Evolutionary conservation across 2,113 vertebrate species (phyloP), one percentile per base, ranked within the genome.

Genomic region (Conger conger): DNA sequence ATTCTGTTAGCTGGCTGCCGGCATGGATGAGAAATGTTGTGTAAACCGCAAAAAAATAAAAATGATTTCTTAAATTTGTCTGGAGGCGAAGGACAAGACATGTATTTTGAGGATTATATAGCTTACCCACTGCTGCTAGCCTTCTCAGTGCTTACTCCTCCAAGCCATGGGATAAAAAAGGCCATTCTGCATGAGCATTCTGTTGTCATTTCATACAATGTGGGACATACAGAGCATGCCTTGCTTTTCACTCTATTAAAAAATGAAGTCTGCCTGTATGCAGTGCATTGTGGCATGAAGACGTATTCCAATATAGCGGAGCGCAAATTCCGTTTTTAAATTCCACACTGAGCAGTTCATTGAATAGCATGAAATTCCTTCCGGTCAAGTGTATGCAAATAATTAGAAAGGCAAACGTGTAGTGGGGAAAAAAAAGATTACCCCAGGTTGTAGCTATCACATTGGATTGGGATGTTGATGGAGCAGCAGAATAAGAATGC

Each of bases 371-470:
- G 18, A 4, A 27, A 20, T 63, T 23, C 57, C 20, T 63, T 63
- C 57, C 57, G 9, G 57, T 63, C 57, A 63, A 63, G 57, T n/a
- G 23, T 42, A 81, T 9, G 50, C 15, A 76, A 76, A 83, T 76
- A 76, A 83, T 76, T 30, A 27, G 37, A 15, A 42, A 76, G 27
- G 68, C 53, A 42, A 42, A 53, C 54, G 20, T 20, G 53, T 18
- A 9, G 35, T 30, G 27, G 30, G 17, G 20, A 35, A n/a, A 35
- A 35, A n/a, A 23, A 23, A 63, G 35, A 82, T 27, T 20, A 63
- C 17, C 54, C 33, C 81, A 63, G 81, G 54, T 63, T 60, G 11
- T 15, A 68, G n/a, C 81, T 15, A 63, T 82, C 81, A 38, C 54
- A 68, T 68, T 23, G 23, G 15, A 82, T 38, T 63, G 40, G 45